These are phyloP conservation scores for Eilema sororculum DNA, from an alignment of 2,888 invertebrate genomes.

Conservation along the genomic window DNA sequence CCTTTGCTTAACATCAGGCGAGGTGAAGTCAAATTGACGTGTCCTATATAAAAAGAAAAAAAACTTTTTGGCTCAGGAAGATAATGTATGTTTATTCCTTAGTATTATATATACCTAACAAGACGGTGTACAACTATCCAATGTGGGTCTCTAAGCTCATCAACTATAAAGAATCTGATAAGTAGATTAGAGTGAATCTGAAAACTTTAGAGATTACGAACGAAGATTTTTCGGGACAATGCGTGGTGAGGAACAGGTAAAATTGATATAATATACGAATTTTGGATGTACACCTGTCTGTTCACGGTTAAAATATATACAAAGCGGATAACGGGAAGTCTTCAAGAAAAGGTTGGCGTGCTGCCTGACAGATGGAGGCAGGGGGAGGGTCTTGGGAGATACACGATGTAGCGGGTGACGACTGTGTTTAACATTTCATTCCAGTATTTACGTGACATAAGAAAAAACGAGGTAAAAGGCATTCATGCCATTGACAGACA, in stretches of 20 bases:
- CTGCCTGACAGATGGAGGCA: constrained; percentile 12
- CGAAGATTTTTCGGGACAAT: constrained; percentile 28
- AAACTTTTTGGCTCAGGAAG: not conserved
- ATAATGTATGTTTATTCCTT: too few relatives aligned
- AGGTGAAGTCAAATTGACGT: too few relatives aligned
- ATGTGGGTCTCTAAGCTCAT: constrained; percentile 22
- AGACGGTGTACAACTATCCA: not conserved
- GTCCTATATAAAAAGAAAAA: too few relatives aligned
- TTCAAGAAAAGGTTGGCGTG: not conserved
- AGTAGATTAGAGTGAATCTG: constrained; percentile 19
- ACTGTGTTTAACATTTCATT: constrained; percentile 34
- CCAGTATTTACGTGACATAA: constrained; percentile 14
- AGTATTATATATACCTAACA: not conserved
- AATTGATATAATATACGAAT: not conserved
- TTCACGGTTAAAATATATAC: constrained; percentile 27
- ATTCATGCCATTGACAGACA: constrained; percentile 5
- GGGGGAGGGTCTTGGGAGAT: constrained; percentile 10
- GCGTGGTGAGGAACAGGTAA: constrained; percentile 20
- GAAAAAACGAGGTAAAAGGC: constrained; percentile 2
- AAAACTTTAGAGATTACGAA: constrained; percentile 36
- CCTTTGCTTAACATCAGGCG: too few relatives aligned
- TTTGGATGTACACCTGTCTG: constrained; percentile 20
- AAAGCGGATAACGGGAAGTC: constrained; percentile 30
- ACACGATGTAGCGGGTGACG: constrained; percentile 16
- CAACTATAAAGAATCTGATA: constrained; percentile 36